Base-by-base conservation (phyloP, 2,113 vertebrate genomes). In the Romanogobio albipinnatus region DNA sequence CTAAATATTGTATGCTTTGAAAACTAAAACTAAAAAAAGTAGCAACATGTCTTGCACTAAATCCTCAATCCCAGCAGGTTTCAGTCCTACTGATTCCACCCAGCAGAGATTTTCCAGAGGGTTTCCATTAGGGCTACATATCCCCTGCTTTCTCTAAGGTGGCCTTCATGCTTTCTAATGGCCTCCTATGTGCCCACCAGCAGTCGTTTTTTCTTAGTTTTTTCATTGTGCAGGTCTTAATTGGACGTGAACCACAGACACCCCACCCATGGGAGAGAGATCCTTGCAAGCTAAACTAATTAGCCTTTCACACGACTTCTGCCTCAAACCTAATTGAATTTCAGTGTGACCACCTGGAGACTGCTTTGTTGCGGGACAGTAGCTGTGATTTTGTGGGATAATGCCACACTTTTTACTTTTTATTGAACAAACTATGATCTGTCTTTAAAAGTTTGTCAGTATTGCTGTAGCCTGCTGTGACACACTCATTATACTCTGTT, bases 321-420 rank as follows among this genome's bases (percentile, higher is more conserved):
- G 79, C 81, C 56, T 82, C 26, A n/a, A 82, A 81, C 22, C 22
- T 83, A 85, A 85, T 85, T 87, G 36, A 83, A 87, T 85, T 81
- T 71, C 17, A 56, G 53, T 6, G 53, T 8, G 53, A 19, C 53
- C 7, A 5, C 53, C 53, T 56, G 51, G 6, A 17, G 17, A 56
- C 2, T 56, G 19, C 17, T 56, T 17, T 22, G 53, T 56, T 22
- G 53, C 53, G 22, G 53, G 53, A 56, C 53, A 56, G 17, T 22
- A 22, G 53, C 22, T 19, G 19, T 56, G 53, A 56, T 56, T 22
- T 56, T 56, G 53, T 2, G 6, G 53, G 53, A 19, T 8, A 56
- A 56, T 56, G 6, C 6, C 19, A 56, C 8, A 56, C 15, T 51
- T 29, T 29, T 29, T 29, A 29, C 29, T 29, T 51, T 51, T 51